A percentile compares a stretch with the other conserved stretches of the same genome.
phyloP scores from a whole-genome alignment of 1,140 invertebrate genomes.

The Wiebesia pumilae region DNA sequence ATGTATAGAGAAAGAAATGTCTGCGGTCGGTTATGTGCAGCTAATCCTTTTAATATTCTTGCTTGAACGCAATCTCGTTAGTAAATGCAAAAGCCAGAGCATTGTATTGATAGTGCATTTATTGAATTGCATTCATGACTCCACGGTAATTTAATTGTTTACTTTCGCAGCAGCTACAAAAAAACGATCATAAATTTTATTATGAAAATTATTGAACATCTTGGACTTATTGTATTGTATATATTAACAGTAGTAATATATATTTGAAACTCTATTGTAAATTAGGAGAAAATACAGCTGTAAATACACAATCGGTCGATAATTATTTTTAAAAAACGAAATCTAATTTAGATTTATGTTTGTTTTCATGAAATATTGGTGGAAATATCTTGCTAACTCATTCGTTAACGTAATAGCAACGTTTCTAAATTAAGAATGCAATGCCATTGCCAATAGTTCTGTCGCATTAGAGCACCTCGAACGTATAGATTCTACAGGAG shows the following conservation, averaged over 20 bases:
- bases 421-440: constrained; percentile 46
- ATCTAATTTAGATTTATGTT: constrained; percentile 3
- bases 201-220: not conserved
- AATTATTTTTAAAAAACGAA: constrained; percentile 7
- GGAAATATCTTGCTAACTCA: constrained; percentile 28
- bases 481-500: not conserved
- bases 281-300: not conserved
- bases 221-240: not conserved
- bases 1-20: not conserved
- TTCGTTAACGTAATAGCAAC: constrained; percentile 26
- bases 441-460: constrained; percentile 48
- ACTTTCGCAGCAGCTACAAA: not conserved
- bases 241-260: too few species aligned
- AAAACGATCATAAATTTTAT: not conserved
- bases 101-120: not conserved
- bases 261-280: not conserved
- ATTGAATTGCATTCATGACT: not conserved
- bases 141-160: not conserved
- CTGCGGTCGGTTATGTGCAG: not conserved
- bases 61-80: not conserved
- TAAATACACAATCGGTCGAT: too few species aligned
- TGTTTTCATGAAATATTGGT: constrained; percentile 24
- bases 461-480: not conserved
- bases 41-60: not conserved
- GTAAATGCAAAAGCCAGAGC: not conserved